phyloP scores from a whole-genome alignment of 1,140 invertebrate species.

The Leptopilina clavipes region DNA sequence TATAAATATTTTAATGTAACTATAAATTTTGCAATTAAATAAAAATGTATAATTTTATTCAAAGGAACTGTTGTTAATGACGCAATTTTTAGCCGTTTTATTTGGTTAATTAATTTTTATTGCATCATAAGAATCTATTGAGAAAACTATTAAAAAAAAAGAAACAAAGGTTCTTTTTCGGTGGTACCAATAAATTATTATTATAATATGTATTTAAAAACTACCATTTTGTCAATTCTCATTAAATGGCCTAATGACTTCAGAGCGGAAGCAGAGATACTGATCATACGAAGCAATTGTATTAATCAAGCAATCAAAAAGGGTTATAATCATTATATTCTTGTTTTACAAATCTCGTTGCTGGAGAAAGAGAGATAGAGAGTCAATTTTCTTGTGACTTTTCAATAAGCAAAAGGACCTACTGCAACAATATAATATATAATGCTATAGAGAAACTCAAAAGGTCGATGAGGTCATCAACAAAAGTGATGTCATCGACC shows the following conservation, averaged over 20 bases:
- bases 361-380: background rate
- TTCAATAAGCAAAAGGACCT: constrained; percentile 39
- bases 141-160: no score
- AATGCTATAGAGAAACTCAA: constrained; percentile 33
- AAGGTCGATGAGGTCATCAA: constrained; percentile 55
- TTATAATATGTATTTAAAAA: background rate
- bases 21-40: no score
- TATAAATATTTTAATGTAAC: no score
- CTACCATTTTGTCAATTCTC: background rate
- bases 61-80: no score
- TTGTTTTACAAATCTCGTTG: background rate
- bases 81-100: no score
- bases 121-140: no score
- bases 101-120: no score
- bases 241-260: background rate
- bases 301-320: constrained; percentile 32
- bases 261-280: background rate
- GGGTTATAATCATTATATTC: constrained; percentile 37
- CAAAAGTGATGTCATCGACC: constrained; percentile 47
- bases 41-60: no score
- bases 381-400: constrained; percentile 33
- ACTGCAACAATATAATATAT: background rate
- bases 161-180: no score
- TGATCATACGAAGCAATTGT: constrained; percentile 3
- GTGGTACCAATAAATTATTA: background rate